Percentiles rank a stretch among this genome's conserved stretches.
Evolutionary conservation across 2,113 vertebrate species (phyloP).

Genomic region (Mystacornis crossleyi): DNA sequence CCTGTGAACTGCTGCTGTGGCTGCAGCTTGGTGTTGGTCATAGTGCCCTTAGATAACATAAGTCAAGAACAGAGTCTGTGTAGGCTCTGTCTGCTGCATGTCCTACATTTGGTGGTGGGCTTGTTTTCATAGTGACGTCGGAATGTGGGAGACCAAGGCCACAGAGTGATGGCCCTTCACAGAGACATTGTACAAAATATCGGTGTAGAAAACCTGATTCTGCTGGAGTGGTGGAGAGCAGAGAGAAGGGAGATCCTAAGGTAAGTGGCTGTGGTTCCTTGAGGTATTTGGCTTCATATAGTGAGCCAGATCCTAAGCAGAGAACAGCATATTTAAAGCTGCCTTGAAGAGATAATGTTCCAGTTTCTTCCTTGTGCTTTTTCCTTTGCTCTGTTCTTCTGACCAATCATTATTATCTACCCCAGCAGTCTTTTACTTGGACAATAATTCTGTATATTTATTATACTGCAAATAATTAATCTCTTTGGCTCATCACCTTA

Average conservation of each 20-base stretch:
- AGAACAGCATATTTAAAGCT: background rate
- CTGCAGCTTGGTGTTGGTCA: background rate
- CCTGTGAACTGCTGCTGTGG: background rate
- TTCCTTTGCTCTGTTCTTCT: background rate
- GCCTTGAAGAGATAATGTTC: background rate
- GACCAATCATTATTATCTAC: background rate
- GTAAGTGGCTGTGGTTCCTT: background rate
- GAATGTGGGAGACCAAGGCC: background rate
- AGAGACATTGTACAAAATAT: background rate
- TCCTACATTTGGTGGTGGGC: background rate
- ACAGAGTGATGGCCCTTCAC: background rate
- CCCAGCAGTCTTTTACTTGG: background rate
- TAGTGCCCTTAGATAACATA: background rate
- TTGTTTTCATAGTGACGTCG: background rate
- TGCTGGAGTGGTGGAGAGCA: background rate
- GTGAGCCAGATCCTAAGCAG: background rate
- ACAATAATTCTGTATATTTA: background rate
- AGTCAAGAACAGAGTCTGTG: background rate
- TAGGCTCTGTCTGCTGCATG: background rate
- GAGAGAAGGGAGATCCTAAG: background rate
- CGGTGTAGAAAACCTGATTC: background rate
- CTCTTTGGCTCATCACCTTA: background rate
- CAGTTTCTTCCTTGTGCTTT: background rate
- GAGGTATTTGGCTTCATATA: background rate
- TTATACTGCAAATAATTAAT: background rate